Conservation (phyloP, 1,140 invertebrate species). For the Eufriesea mexicana region DNA sequence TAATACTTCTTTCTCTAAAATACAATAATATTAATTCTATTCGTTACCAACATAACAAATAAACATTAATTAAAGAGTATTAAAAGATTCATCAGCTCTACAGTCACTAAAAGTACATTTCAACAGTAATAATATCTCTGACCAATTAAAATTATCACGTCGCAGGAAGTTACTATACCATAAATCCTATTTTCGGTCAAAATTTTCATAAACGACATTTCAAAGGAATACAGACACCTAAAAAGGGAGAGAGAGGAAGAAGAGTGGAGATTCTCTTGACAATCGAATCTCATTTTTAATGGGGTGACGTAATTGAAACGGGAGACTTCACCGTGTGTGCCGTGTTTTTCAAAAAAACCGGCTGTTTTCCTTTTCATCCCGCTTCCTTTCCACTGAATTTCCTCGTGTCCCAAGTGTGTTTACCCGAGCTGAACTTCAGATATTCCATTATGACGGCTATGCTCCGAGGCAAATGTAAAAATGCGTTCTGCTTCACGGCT, state of each 20-base stretch:
- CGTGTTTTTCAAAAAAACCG: not conserved
- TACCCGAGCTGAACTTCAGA: conserved; percentile 66
- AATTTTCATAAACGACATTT: no score
- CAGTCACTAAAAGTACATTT: no score
- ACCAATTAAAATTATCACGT: no score
- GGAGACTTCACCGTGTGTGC: conserved; percentile 52
- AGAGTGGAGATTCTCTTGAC: not conserved
- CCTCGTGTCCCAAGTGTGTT: conserved; percentile 58
- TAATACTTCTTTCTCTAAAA: no score
- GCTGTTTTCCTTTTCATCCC: conserved; percentile 23
- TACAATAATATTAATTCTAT: no score
- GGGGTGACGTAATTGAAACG: conserved; percentile 64
- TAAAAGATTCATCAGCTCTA: no score
- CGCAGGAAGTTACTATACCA: no score
- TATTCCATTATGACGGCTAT: conserved; percentile 68
- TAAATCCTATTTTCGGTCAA: no score
- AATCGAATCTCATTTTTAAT: not conserved
- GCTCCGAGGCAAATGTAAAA: conserved; percentile 64
- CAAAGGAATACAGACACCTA: accelerated
- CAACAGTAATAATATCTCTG: no score
- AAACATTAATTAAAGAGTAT: no score
- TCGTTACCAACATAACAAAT: no score
- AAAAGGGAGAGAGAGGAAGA: not conserved
- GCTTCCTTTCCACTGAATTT: conserved; percentile 49
- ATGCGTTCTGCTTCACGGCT: conserved; percentile 41